Evolutionary conservation across 2,797 vertebrate genomes (phyloP), one percentile per base, ranked within the genome.

Genomic region (Cyclura pinguis): DNA sequence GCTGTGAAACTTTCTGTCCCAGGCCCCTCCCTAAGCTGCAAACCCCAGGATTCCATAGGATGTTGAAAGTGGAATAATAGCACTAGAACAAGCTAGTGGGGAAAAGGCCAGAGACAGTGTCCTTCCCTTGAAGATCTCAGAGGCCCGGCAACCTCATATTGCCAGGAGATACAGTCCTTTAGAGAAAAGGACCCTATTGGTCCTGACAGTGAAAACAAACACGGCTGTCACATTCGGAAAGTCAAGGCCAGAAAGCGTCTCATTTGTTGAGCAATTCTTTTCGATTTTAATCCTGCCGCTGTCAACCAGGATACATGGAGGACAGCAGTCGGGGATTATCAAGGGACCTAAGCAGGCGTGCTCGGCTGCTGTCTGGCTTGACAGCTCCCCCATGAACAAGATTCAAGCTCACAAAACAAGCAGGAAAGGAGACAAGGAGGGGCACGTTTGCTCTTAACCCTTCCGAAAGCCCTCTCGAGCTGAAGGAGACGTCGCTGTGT

Each of bases 191-290:
- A 18, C 59, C 59, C 4, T 20, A 62, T 62, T 18, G 18, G 59
- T 22, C 18, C 88, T 92, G 91, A 62, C 59, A 84, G 92, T 95
- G 93, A 89, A 95, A 93, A 92, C 94, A 95, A 93, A 94, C 85
- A 89, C 84, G 91, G 90, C 91, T 95, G 94, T 94, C 90, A 94
- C 88, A 92, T 93, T 27, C 90, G 93, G 94, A 93, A 95, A 96
- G 94, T 94, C 88, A 94, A 93, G 95, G 94, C 95, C 94, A 92
- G 94, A 93, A 96, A 92, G 94, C 91, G 93, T 95, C 96, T 97
- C 96, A 96, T 95, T 94, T 92, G 96, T 93, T 94, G 94, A 93
- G 94, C 91, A 47, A 95, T 94, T 96, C 94, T 95, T 97, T 96
- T 96, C 91, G 89, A 93, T 94, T 95, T 93, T 94, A 95, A 96